Conservation (phyloP, 2,113 vertebrate genomes). For the Recurvirostra avosetta region DNA sequence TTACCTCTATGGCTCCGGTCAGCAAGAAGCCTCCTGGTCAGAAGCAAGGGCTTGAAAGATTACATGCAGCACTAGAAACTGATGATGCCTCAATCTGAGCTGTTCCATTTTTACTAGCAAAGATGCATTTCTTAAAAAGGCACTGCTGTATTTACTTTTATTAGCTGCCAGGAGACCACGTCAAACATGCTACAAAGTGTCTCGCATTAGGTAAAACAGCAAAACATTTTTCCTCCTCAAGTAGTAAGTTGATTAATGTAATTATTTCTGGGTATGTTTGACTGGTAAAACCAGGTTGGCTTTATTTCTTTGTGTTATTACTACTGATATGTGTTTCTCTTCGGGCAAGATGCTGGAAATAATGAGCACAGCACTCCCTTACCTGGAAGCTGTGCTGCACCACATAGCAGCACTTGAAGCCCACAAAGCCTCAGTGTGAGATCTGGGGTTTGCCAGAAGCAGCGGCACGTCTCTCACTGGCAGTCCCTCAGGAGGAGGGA, state of each 20-base stretch:
- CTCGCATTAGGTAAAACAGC: background rate
- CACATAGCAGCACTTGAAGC: background rate
- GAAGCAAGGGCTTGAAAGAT: background rate
- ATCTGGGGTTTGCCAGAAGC: background rate
- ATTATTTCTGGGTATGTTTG: background rate
- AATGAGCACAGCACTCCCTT: background rate
- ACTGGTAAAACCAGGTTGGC: background rate
- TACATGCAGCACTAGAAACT: background rate
- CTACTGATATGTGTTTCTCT: fast-evolving
- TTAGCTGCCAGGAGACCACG: background rate
- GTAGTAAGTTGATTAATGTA: background rate
- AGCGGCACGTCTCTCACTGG: fast-evolving
- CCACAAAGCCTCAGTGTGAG: background rate
- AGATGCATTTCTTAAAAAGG: background rate
- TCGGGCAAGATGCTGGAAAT: background rate
- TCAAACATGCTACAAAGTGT: fast-evolving
- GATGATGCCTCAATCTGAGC: background rate
- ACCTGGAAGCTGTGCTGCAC: background rate
- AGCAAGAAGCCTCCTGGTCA: background rate
- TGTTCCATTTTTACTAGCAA: background rate
- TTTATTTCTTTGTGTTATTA: background rate
- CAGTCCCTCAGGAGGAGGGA: fast-evolving
- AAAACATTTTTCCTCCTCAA: background rate
- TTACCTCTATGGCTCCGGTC: background rate
- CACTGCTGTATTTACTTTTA: background rate